Evolutionary conservation across 2,888 invertebrate genomes (phyloP), one percentile per base, ranked within the genome.

Genomic region (Hypolimnas misippus): DNA sequence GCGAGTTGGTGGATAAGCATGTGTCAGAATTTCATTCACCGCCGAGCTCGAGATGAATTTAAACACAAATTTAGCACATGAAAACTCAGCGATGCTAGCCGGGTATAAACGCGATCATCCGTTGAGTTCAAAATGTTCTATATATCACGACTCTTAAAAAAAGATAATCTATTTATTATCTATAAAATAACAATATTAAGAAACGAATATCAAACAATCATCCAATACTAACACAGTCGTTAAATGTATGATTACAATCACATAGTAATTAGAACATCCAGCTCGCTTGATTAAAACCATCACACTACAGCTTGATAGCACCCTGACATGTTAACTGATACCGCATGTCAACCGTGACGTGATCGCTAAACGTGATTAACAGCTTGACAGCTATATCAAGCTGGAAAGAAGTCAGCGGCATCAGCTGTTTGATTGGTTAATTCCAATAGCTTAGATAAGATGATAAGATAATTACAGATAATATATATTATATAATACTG

Each of bases 321-420:
- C n/a, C 21, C 21, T 42, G 42, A 42, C 46, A 46, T 46, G 46
- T 12, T 53, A 35, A 35, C 53, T 44, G 58, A 63, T 52, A 57
- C 56, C 61, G 31, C 31, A 49, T 40, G 54, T 44, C 55, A 44
- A 53, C 40, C 61, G 50, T 53, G 57, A 56, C 52, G 42, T 46
- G 57, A 62, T 59, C 60, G 46, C 46, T 42, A 16, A 52, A 16
- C 55, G 52, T 63, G 65, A 62, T 62, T 62, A 61, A 63, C 58
- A 35, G 51, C 59, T 40, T 65, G 65, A 65, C 62, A 56, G 58
- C 59, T 44, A 55, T 51, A 38, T 54, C 29, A 21, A 53, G 29
- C 29, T 29, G 19, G 25, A 46, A 33, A 35, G 7, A 52, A 29
- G 21, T 40, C 25, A 10, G 8, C 19, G n/a, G 5, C 19, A n/a